phyloP scores from a whole-genome alignment of 1,140 invertebrate genomes.

The Pinna nobilis region DNA sequence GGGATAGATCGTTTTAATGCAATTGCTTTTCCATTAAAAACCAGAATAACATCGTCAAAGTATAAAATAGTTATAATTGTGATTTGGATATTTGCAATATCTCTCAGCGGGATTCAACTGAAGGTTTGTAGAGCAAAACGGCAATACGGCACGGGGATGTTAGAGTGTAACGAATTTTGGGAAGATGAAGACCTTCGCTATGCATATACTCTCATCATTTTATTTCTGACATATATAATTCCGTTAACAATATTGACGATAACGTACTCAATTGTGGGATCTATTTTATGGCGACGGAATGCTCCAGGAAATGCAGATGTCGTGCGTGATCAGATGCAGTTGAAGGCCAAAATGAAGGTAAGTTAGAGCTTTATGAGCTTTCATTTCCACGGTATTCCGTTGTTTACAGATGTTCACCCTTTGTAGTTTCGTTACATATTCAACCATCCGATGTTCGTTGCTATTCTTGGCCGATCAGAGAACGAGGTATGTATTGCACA shows the following conservation, averaged over 20 bases:
- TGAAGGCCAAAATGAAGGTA: conserved; percentile 77
- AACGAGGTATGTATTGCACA: no score
- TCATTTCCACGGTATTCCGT: no score
- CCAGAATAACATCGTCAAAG: conserved; percentile 51
- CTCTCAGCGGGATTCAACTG: conserved; percentile 74
- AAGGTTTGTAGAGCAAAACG: conserved; percentile 67
- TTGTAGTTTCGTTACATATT: no score
- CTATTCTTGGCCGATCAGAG: no score
- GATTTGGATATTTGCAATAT: conserved; percentile 76
- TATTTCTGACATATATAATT: conserved; percentile 76
- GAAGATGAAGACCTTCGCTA: conserved; percentile 52
- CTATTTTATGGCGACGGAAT: conserved; percentile 73
- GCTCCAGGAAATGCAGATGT: conserved; percentile 77
- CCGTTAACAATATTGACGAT: conserved; percentile 76
- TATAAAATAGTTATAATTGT: conserved; percentile 68
- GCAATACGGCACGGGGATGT: conserved; percentile 22
- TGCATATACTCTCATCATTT: conserved; percentile 75
- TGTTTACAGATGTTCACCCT: no score
- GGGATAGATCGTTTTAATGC: conserved; percentile 71
- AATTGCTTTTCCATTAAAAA: conserved; percentile 67
- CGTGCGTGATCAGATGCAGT: conserved; percentile 74
- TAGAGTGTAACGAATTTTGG: conserved; percentile 66
- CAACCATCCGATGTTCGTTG: no score
- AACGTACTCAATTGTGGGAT: conserved; percentile 75
- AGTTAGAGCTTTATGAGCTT: no score